These are phyloP conservation scores for Atta texana DNA, from an alignment of 1,140 invertebrate species.

Conservation along the genomic window DNA sequence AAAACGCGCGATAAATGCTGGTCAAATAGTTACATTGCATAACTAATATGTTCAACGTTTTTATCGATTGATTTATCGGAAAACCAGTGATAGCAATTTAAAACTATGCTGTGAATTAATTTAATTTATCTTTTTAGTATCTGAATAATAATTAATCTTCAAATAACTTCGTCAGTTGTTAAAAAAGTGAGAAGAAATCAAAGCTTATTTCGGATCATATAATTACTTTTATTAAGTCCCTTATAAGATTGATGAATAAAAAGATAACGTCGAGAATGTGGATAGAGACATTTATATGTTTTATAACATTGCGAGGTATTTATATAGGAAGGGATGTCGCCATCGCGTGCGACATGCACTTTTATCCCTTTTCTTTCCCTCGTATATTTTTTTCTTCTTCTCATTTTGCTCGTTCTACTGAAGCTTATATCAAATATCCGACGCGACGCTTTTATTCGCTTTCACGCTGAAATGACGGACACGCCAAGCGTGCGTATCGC, in stretches of 20 bases:
- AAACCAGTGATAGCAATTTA: neutral
- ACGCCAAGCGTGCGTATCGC: constrained; percentile 63
- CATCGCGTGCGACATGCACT: constrained; percentile 52
- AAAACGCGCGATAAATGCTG: neutral
- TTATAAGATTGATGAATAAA: neutral
- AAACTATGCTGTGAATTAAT: neutral
- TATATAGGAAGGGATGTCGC: constrained; percentile 58
- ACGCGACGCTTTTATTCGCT: constrained; percentile 57
- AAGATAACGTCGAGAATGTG: neutral
- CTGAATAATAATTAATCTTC: neutral
- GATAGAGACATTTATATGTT: constrained; percentile 56
- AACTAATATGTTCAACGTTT: neutral
- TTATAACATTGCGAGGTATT: constrained; percentile 59
- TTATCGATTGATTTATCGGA: neutral
- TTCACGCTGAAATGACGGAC: constrained; percentile 67
- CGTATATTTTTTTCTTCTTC: constrained; percentile 25
- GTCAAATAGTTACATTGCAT: neutral
- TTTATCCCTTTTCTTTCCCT: constrained; percentile 44
- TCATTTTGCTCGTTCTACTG: constrained; percentile 42
- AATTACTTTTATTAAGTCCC: constrained; percentile 8
- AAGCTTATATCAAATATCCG: neutral
- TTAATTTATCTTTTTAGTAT: constrained; percentile 11
- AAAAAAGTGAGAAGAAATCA: neutral
- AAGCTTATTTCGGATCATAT: neutral
- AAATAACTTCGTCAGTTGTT: neutral